These are phyloP conservation scores for Cebidichthys violaceus DNA, from an alignment of 2,113 vertebrate genomes.

Conservation along the genomic window DNA sequence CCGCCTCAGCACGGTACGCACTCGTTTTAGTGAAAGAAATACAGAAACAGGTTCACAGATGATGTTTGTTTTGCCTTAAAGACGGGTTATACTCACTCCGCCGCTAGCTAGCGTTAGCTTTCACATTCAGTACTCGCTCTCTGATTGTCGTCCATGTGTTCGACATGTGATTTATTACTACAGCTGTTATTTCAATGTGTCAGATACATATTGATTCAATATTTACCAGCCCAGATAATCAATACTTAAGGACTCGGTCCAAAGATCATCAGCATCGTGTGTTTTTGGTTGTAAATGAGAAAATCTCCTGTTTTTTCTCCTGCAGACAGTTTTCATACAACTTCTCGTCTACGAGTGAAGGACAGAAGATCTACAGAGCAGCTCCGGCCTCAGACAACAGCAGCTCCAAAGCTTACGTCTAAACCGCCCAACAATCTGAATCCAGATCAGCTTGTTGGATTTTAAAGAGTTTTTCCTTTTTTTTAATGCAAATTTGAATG, in stretches of 20 bases:
- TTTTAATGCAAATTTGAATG: too few species aligned
- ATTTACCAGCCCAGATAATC: background rate
- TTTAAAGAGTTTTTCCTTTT: too few species aligned
- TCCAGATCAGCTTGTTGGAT: too few species aligned
- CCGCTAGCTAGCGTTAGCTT: too few species aligned
- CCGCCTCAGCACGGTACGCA: slow-evolving; percentile 56
- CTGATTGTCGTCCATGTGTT: too few species aligned
- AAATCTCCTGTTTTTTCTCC: background rate
- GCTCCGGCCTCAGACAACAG: slow-evolving; percentile 48
- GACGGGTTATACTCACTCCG: too few species aligned
- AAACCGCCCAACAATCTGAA: background rate
- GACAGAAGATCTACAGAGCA: slow-evolving; percentile 74
- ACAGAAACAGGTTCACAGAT: too few species aligned
- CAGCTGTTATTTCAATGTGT: too few species aligned
- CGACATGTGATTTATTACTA: too few species aligned
- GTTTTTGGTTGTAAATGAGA: background rate
- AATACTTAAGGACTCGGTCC: background rate
- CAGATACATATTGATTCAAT: background rate
- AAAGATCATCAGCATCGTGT: background rate
- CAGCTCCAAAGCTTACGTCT: slow-evolving; percentile 78
- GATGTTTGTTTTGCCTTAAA: too few species aligned
- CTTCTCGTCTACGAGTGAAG: slow-evolving; percentile 40
- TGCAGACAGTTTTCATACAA: slow-evolving; percentile 72
- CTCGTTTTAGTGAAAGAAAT: too few species aligned
- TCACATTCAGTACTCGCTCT: too few species aligned